Evolutionary conservation across 2,797 vertebrate genomes (phyloP).

Genomic region (Odontamblyopus rebecca): DNA sequence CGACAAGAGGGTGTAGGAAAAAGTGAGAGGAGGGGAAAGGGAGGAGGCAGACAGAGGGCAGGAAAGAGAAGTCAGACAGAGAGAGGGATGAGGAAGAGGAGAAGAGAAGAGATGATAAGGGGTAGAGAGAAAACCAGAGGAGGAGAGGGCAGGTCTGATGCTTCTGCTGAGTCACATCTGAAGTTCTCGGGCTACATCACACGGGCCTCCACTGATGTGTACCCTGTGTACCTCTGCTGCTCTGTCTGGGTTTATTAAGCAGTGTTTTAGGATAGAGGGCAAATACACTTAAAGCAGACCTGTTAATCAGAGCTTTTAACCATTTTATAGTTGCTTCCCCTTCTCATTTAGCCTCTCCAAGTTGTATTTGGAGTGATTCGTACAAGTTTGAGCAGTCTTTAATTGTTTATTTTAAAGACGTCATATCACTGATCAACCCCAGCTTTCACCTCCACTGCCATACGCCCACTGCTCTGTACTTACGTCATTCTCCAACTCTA

Average conservation of each 20-base stretch:
- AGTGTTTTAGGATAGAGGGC: neutral
- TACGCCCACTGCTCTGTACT: no score
- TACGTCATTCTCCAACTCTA: no score
- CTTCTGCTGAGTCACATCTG: neutral
- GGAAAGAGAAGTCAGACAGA: neutral
- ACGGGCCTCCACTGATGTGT: neutral
- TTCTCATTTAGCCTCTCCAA: no score
- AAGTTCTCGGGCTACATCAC: slow-evolving; percentile 1
- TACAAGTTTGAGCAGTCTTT: no score
- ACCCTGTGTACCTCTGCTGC: neutral
- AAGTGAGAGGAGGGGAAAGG: neutral
- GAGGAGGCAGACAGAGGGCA: neutral
- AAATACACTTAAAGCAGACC: no score
- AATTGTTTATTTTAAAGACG: no score
- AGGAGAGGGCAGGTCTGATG: slow-evolving; percentile 1
- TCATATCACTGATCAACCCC: no score
- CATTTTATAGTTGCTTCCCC: no score
- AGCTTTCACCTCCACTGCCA: no score
- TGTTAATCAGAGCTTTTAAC: no score
- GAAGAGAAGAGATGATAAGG: neutral
- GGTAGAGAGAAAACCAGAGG: neutral
- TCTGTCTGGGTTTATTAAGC: neutral
- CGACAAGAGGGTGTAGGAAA: neutral
- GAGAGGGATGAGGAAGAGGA: neutral
- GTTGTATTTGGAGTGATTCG: no score